phyloP scores from a whole-genome alignment of 1,140 invertebrate species.

The Pomacea maculata region DNA sequence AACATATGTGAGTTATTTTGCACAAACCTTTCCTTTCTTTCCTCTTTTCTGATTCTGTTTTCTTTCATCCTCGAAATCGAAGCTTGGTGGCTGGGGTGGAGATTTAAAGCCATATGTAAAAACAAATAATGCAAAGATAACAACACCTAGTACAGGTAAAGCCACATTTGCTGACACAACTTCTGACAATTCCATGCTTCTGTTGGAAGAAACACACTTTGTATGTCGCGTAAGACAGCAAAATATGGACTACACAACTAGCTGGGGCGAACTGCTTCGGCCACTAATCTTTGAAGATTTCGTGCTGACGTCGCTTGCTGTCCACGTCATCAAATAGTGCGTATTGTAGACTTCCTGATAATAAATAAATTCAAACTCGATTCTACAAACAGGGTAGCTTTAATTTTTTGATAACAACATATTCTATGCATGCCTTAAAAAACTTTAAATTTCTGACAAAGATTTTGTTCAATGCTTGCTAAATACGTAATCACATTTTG shows the following conservation, averaged over 20 bases:
- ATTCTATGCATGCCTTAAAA: background rate
- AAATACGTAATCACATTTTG: background rate
- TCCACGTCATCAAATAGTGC: constrained; percentile 48
- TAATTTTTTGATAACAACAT: background rate
- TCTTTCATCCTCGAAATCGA: constrained; percentile 61
- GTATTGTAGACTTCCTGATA: background rate
- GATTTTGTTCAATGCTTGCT: background rate
- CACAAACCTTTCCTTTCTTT: constrained; percentile 51
- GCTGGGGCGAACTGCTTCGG: background rate
- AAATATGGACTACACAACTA: constrained; percentile 21
- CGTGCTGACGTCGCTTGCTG: constrained; percentile 57
- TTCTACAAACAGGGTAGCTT: no score
- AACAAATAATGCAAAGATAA: constrained; percentile 64
- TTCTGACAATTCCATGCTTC: constrained; percentile 58
- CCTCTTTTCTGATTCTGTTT: constrained; percentile 48
- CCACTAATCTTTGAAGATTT: constrained; percentile 31
- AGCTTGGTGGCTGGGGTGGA: constrained; percentile 63
- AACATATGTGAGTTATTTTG: background rate
- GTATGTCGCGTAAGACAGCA: background rate
- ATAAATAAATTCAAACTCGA: background rate
- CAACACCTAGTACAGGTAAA: constrained; percentile 62
- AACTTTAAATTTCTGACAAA: background rate
- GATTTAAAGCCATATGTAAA: constrained; percentile 66
- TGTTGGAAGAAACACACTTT: background rate
- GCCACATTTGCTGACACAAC: constrained; percentile 61